Evolutionary conservation across 2,888 invertebrate species (phyloP), one percentile per base, ranked within the genome.

Genomic region (Aphidius colemani): DNA sequence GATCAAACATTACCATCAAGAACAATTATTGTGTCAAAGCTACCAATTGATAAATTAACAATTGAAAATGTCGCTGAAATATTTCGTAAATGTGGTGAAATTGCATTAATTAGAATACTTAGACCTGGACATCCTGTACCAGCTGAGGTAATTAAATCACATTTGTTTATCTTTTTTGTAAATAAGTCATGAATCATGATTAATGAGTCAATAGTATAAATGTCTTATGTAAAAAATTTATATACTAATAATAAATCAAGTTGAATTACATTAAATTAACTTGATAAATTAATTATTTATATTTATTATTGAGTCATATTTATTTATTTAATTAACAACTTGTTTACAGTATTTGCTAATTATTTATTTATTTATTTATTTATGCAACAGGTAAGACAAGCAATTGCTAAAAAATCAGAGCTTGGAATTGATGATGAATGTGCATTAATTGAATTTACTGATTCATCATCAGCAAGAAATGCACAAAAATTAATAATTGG

Each of bases 1-100:
- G 96, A 96, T 75, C 96, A 96, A 83, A 95, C 96, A 0, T 93
- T 95, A 57, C 94, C 95, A 0, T 95, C 95, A 0, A 87, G 96
- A 72, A 96, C 96, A 0, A 91, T 97, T 18, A 91, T 97, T 45
- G 95, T 93, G 1, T 90, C 93, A 39, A 88, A 91, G 79, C 87
- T 96, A 84, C 94, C 95, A 0, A 86, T 92, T 63, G 94, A 95
- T 49, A 91, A 90, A 72, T 89, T 95, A 0, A 89, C 92, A 7
- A 94, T 96, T 53, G 96, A 96, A 82, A 90, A 90, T 72, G 94
- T 96, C n/a, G 95, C 95, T 0, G 93, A 95, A 78, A 83, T 96
- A 68, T 96, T 97, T 83, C 89, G 91, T 9, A 86, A 88, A 60
- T 96, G 94, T 78, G 96, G 96, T 4, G 95, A 95, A 80, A 95